Evolutionary conservation across 2,113 vertebrate species (phyloP).

Genomic region (Silurus asotus): DNA sequence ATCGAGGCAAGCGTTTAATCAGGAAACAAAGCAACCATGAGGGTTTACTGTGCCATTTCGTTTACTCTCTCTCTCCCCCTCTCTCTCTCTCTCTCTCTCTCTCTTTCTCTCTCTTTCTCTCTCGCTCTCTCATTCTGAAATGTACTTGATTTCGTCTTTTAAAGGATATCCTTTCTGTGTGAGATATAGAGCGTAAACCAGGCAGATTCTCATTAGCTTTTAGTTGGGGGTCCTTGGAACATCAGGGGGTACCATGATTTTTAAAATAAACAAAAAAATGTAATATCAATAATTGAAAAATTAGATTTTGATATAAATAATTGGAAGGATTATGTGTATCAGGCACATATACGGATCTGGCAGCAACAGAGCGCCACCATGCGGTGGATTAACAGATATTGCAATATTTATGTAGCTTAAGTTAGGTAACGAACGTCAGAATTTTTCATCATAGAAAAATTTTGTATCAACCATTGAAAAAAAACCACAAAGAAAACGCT

Average conservation of each 20-base stretch:
- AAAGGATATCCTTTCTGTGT: conserved; percentile 29
- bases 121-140: too few relatives aligned
- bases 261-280: not conserved
- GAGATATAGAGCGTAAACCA: conserved; percentile 12
- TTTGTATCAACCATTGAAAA: not conserved
- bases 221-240: not conserved
- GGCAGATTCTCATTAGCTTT: not conserved
- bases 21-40: conserved; percentile 24
- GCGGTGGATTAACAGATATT: not conserved
- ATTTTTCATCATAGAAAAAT: not conserved
- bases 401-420: not conserved
- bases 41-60: conserved; percentile 14
- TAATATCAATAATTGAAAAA: not conserved
- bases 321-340: too few relatives aligned
- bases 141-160: conserved; percentile 25
- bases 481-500: not conserved
- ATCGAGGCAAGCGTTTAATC: conserved; percentile 23
- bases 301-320: too few relatives aligned
- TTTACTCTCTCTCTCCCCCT: conserved; percentile 19
- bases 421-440: not conserved
- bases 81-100: too few relatives aligned
- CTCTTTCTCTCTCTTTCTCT: not conserved
- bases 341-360: not conserved
- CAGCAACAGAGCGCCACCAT: not conserved
- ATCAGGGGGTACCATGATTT: not conserved